These are phyloP conservation scores for Urechis unicinctus DNA, from an alignment of 2,888 invertebrate genomes.

Conservation along the genomic window DNA sequence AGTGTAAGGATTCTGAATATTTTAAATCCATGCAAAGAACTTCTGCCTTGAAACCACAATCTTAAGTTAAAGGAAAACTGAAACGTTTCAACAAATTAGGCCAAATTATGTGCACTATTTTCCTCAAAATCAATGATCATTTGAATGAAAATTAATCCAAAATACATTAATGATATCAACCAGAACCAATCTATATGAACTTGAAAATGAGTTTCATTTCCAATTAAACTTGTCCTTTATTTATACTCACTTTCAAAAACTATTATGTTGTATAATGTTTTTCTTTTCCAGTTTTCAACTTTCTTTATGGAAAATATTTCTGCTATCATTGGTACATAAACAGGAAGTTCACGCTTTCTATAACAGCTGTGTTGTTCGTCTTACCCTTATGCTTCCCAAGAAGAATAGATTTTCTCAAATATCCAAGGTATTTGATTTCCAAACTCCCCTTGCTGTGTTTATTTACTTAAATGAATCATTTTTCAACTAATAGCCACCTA, in stretches of 20 bases:
- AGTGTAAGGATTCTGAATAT: no score
- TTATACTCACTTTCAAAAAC: not conserved
- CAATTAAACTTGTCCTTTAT: no score
- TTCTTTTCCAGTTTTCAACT: constrained; percentile 51
- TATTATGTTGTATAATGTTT: not conserved
- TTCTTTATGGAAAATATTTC: constrained; percentile 53
- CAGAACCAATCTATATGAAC: no score
- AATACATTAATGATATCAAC: no score
- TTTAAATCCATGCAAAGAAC: no score
- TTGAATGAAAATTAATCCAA: no score
- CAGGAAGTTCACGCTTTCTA: constrained; percentile 54
- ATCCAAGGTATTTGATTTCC: constrained; percentile 49
- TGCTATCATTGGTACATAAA: constrained; percentile 58
- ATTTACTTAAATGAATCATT: not conserved
- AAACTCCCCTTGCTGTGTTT: not conserved
- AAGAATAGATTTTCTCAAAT: constrained; percentile 59
- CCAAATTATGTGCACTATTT: no score
- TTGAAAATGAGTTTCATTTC: no score
- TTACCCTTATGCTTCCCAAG: constrained; percentile 60
- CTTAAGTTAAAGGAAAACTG: no score
- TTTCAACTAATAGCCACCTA: not conserved
- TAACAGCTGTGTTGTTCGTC: constrained; percentile 54
- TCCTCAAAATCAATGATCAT: no score
- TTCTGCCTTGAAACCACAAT: no score
- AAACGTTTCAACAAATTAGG: no score